Percentiles rank a stretch among this genome's conserved stretches.
phyloP scores from a whole-genome alignment of 2,797 vertebrate species.

The Phoebastria nigripes region DNA sequence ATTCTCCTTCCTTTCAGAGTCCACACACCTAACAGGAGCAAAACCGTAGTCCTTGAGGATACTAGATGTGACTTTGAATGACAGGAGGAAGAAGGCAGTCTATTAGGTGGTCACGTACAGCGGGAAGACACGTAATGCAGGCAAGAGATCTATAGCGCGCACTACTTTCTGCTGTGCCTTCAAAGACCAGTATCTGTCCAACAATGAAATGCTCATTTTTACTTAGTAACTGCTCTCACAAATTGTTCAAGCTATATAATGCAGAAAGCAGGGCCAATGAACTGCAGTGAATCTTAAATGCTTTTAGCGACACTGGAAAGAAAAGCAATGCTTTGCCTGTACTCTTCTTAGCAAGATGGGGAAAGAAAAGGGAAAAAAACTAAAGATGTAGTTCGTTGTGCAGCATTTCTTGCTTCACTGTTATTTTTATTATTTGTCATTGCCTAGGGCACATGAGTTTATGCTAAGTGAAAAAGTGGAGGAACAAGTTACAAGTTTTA shows the following conservation, averaged over 20 bases:
- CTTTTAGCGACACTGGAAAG: background rate
- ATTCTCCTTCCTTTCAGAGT: background rate
- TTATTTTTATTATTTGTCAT: background rate
- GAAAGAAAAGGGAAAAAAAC: background rate
- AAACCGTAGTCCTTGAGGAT: background rate
- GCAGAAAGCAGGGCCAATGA: background rate
- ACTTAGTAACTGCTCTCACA: background rate
- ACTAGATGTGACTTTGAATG: background rate
- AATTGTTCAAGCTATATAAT: background rate
- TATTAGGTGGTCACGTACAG: rapidly evolving
- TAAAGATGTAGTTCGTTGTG: background rate
- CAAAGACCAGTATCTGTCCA: background rate
- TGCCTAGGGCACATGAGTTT: background rate
- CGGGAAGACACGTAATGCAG: rapidly evolving
- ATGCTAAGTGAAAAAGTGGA: background rate
- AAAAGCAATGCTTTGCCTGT: background rate
- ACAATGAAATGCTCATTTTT: background rate
- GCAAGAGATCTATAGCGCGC: background rate
- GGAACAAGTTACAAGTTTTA: background rate
- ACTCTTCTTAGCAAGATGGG: background rate
- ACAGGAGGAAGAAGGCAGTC: background rate
- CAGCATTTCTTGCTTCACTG: background rate
- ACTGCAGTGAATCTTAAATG: background rate
- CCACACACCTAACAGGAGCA: background rate
- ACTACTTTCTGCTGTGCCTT: background rate